Base-by-base conservation (phyloP, 2,888 invertebrate species). In the Lochmaea crataegi region DNA sequence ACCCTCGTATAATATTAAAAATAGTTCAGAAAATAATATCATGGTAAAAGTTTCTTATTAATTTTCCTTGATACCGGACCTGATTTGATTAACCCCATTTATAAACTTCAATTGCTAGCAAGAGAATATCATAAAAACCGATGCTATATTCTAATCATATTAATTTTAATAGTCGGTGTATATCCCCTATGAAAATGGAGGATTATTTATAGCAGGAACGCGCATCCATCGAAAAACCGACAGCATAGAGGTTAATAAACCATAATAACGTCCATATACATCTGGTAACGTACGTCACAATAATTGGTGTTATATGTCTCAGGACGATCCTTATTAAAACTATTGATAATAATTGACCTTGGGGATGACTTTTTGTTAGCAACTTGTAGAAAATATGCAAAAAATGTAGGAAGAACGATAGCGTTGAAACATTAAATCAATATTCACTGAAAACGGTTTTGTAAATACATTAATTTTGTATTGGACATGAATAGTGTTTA, bases 211-310 rank as follows among this genome's bases (percentile, higher is more conserved):
- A 70, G 69, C 45, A 2, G 68, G 48, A 32, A 38, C 32, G 32
- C 32, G 61, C 68, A 48, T 63, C 68, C 61, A 61, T 61, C 63
- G 63, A 58, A 58, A 51, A 68, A 11, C 26, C 26, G 57, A 57
- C 60, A 38, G 60, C 22, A 57, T 38, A 53, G 71, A 65, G 73
- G 73, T 75, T 73, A 70, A 75, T 57, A 75, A 75, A 75, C 75
- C 67, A 67, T 73, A 71, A 73, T 73, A 71, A 68, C 41, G 61
- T 12, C 22, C 16, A 58, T 18, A 68, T 65, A 57, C 74, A 74
- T 74, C 68, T 74, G 74, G 74, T 38, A 64, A 53, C 26, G 22
- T 61, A 60, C 61, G 42, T 45, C 63, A 72, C 63, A 51, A n/a
- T n/a, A n/a, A 18, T 63, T 26, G 60, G 48, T 68, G 61, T 42